Evolutionary conservation across 2,888 invertebrate species (phyloP).

Genomic region (Agrotis ipsilon): DNA sequence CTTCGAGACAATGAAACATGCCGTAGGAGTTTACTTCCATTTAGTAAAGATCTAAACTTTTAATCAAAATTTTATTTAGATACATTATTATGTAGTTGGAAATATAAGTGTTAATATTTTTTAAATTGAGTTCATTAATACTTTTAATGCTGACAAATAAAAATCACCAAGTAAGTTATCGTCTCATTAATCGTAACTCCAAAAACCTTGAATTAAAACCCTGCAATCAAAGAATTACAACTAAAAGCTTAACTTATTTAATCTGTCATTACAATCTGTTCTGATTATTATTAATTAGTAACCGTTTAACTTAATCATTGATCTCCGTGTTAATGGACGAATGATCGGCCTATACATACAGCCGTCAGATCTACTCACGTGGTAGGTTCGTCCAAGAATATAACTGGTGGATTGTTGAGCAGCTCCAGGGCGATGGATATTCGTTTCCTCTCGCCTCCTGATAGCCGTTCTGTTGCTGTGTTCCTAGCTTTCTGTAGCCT

Average conservation of each 20-base stretch:
- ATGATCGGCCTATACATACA: too few relatives aligned
- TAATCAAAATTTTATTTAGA: too few relatives aligned
- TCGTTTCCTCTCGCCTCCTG: conserved; percentile 98
- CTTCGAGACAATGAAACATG: too few relatives aligned
- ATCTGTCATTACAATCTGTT: not conserved
- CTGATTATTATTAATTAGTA: not conserved
- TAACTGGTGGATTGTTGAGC: conserved; percentile 98
- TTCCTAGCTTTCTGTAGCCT: conserved; percentile 94
- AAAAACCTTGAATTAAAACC: not conserved
- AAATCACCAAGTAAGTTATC: not conserved
- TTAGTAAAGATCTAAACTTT: too few relatives aligned
- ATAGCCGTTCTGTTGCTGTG: conserved; percentile 94
- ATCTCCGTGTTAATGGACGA: too few relatives aligned
- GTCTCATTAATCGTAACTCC: not conserved
- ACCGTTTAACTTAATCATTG: not conserved
- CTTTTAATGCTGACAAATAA: too few relatives aligned
- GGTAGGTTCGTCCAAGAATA: conserved; percentile 99
- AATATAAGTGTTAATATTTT: too few relatives aligned
- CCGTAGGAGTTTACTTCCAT: too few relatives aligned
- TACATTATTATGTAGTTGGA: too few relatives aligned
- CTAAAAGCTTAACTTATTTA: not conserved
- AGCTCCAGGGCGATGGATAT: conserved; percentile 98
- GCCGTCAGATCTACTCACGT: conserved; percentile 92
- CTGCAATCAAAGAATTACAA: not conserved
- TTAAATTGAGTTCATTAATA: too few relatives aligned